phyloP scores from a whole-genome alignment of 2,113 vertebrate species.

The Nycticebus coucang region DNA sequence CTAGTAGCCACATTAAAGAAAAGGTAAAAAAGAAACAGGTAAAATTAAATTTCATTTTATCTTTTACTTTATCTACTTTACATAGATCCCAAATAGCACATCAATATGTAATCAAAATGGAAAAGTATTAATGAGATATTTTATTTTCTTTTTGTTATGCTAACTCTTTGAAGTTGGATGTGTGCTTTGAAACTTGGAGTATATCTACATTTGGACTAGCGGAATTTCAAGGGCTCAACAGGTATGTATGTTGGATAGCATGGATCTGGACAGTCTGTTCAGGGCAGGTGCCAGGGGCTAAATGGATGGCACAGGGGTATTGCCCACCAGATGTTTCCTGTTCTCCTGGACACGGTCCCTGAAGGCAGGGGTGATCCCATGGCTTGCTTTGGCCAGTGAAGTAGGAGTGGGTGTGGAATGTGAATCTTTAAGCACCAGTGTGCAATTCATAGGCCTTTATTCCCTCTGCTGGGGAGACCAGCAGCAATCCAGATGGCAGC shows the following conservation, averaged over 20 bases:
- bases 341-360: neutral
- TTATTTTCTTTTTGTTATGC: neutral
- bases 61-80: neutral
- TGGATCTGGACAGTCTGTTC: neutral
- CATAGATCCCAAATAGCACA: neutral
- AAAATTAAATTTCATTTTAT: neutral
- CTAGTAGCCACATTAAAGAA: neutral
- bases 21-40: neutral
- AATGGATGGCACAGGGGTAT: too few species aligned
- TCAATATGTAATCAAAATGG: neutral
- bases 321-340: neutral
- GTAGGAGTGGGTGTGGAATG: rapidly evolving
- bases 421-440: neutral
- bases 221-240: neutral
- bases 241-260: rapidly evolving
- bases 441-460: rapidly evolving
- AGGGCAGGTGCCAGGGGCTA: neutral
- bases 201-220: neutral
- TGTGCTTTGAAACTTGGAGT: neutral
- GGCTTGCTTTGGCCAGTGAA: neutral
- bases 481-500: rapidly evolving
- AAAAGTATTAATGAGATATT: neutral
- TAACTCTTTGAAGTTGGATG: neutral
- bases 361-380: neutral
- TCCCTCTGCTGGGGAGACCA: neutral